Evolutionary conservation across 2,113 vertebrate genomes (phyloP).

Genomic region (Grammomys surdaster): DNA sequence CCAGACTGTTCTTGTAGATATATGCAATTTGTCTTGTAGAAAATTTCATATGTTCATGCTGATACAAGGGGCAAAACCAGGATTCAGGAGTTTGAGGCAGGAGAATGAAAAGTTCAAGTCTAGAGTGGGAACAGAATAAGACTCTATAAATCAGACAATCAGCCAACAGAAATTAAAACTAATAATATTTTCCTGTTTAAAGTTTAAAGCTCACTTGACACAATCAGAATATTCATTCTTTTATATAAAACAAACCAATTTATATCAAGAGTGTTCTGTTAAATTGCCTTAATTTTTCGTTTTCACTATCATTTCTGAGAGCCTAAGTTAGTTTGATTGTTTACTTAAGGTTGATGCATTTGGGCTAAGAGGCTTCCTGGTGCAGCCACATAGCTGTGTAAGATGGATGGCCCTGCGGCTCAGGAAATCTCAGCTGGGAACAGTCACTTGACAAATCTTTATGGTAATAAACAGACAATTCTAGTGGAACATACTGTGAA

Average conservation of each 20-base stretch:
- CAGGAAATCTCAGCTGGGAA: constrained; percentile 70
- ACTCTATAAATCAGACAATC: background rate
- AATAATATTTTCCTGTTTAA: background rate
- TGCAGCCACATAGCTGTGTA: background rate
- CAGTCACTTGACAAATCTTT: constrained; percentile 69
- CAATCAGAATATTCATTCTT: background rate
- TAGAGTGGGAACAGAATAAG: background rate
- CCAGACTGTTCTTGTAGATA: background rate
- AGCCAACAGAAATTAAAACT: background rate
- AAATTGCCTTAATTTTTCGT: constrained; percentile 24
- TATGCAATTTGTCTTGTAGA: background rate
- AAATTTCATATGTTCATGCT: background rate
- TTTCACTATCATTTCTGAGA: constrained; percentile 11
- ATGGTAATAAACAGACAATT: constrained; percentile 73
- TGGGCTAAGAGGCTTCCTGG: constrained; percentile 56
- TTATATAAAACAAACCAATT: background rate
- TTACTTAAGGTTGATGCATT: constrained; percentile 60
- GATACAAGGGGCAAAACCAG: no score
- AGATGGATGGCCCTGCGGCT: constrained; percentile 33
- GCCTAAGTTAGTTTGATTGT: constrained; percentile 45
- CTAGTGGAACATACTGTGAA: constrained; percentile 66
- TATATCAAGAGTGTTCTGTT: constrained; percentile 12
- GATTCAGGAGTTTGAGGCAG: background rate
- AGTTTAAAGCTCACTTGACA: background rate
- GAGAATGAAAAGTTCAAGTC: background rate